Conservation (phyloP, 2,888 invertebrate genomes). For the Drosophila yooni region DNA sequence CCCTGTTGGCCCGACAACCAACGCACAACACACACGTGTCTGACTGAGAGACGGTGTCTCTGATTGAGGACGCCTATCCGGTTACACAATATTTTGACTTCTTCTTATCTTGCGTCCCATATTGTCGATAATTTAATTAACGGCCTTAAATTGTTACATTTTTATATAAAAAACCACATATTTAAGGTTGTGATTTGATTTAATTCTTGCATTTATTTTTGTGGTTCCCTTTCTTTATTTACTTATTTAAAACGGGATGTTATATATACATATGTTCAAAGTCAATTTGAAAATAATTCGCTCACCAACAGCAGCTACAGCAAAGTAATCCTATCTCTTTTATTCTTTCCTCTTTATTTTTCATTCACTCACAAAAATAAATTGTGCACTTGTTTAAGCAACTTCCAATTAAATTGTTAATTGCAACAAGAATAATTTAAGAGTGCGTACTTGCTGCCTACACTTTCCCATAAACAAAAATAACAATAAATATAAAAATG, state of each 20-base stretch:
- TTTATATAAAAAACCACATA: not conserved
- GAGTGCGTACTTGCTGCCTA: not conserved
- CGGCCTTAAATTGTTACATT: constrained; percentile 44
- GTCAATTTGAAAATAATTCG: not conserved
- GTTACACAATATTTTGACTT: constrained; percentile 83
- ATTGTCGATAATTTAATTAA: constrained; percentile 68
- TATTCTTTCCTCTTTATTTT: too few relatives aligned
- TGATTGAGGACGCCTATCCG: constrained; percentile 69
- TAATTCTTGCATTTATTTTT: not conserved
- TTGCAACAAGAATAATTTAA: not conserved
- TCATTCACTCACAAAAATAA: too few relatives aligned
- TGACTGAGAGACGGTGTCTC: constrained; percentile 42
- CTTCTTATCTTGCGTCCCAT: constrained; percentile 55
- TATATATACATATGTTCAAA: not conserved
- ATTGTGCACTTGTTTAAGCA: not conserved
- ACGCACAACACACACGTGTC: constrained; percentile 55
- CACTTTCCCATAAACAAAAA: not conserved
- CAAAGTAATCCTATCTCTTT: not conserved
- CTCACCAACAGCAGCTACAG: not conserved
- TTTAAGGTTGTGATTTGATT: not conserved
- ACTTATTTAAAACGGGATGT: not conserved
- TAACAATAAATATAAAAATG: not conserved
- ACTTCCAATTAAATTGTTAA: not conserved
- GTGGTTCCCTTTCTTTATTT: not conserved
- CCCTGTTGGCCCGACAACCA: constrained; percentile 50